These are phyloP conservation scores for Dolichallabes microphthalmus DNA, from an alignment of 2,113 vertebrate genomes.

Conservation along the genomic window DNA sequence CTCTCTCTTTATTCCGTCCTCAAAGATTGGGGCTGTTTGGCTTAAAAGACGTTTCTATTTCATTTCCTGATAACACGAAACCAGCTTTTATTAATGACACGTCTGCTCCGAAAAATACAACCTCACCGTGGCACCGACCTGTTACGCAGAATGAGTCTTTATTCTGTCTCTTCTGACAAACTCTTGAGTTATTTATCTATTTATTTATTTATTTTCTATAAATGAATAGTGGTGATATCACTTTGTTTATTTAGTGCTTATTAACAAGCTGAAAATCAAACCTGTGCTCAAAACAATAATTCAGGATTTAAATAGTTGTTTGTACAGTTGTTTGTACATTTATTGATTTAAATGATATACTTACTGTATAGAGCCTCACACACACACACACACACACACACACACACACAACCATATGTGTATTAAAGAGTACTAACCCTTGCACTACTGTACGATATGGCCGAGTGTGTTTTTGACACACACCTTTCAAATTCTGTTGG, in stretches of 20 bases:
- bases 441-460: neutral
- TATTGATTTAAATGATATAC: neutral
- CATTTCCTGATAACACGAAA: slow-evolving; percentile 29
- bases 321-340: neutral
- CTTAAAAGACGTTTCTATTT: slow-evolving; percentile 15
- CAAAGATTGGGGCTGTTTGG: slow-evolving; percentile 25
- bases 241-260: neutral
- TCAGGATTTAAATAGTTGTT: neutral
- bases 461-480: neutral
- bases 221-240: neutral
- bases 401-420: too few relatives aligned
- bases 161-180: neutral
- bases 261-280: neutral
- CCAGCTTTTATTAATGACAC: slow-evolving; percentile 6
- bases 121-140: neutral
- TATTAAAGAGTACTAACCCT: neutral
- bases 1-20: slow-evolving; percentile 24
- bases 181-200: neutral
- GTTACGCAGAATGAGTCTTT: neutral
- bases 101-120: neutral
- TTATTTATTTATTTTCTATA: neutral
- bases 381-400: too few relatives aligned
- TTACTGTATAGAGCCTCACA: too few relatives aligned
- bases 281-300: neutral
- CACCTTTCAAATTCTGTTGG: neutral